Evolutionary conservation across 1,140 invertebrate genomes (phyloP), one percentile per base, ranked within the genome.

Genomic region (Zelostemma sp.): DNA sequence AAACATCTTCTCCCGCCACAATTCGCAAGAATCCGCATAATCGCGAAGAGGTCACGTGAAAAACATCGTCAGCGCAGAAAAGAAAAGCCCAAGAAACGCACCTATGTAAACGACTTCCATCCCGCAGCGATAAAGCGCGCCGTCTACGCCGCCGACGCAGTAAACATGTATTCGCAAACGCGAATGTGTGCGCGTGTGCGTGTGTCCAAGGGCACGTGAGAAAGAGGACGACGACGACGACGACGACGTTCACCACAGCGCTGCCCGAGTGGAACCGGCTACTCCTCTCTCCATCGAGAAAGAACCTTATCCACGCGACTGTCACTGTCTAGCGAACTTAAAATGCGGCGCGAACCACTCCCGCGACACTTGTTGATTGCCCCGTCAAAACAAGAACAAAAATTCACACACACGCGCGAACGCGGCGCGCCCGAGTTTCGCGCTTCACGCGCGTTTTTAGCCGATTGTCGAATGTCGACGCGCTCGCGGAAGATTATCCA

Each of bases 41-140:
- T n/a, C n/a, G n/a, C n/a, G n/a, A n/a, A n/a, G n/a, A n/a, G n/a
- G n/a, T n/a, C n/a, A n/a, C n/a, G n/a, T n/a, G n/a, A n/a, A n/a
- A n/a, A n/a, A n/a, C n/a, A n/a, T n/a, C n/a, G n/a, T n/a, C n/a
- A n/a, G n/a, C n/a, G n/a, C n/a, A n/a, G n/a, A n/a, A n/a, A n/a
- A n/a, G n/a, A n/a, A n/a, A n/a, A n/a, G n/a, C n/a, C n/a, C n/a
- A 40, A 14, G 12, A 8, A 14, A 68, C 65, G 48, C 65, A 68
- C 65, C 65, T 68, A 68, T 68, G 58, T 68, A 68, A 62, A 68
- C 65, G 60, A 68, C 65, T 48, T 68, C 65, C 65, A 68, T 68
- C 51, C 53, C 62, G 58, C 53, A 48, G 58, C 11, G 11, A 11
- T n/a, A n/a, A n/a, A n/a, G n/a, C n/a, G n/a, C n/a, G n/a, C n/a